phyloP scores from a whole-genome alignment of 2,888 invertebrate genomes.

The Antheraea assamensis region DNA sequence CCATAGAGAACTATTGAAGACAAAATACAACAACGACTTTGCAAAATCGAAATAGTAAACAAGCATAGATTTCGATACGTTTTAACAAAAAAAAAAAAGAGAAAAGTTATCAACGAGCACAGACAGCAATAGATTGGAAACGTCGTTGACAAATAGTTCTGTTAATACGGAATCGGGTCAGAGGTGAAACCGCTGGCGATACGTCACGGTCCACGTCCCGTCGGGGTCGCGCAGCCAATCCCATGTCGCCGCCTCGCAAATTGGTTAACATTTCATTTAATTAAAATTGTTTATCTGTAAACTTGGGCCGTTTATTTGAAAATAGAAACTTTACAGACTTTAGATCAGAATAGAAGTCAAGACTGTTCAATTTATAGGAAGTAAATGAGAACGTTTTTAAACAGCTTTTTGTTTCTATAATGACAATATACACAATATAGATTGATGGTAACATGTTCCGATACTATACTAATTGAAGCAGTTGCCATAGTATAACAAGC shows the following conservation, averaged over 20 bases:
- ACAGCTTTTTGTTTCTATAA: not conserved
- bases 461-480: no score
- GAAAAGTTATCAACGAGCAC: not conserved
- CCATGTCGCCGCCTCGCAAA: not conserved
- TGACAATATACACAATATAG: not conserved
- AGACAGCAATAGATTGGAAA: conserved; percentile 9
- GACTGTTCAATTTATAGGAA: not conserved
- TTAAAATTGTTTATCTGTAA: not conserved
- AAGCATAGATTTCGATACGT: not conserved
- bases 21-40: not conserved
- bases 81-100: not conserved
- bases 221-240: conserved; percentile 8
- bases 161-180: conserved; percentile 14
- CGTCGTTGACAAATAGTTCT: conserved; percentile 14
- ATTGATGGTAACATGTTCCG: no score
- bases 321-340: not conserved
- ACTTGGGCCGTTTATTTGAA: not conserved
- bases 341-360: not conserved
- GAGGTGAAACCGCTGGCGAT: conserved; percentile 8
- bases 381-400: not conserved
- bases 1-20: not conserved
- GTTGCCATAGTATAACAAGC: not conserved
- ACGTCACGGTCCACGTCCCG: conserved; percentile 9
- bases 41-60: not conserved
- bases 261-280: not conserved